phyloP scores from a whole-genome alignment of 2,797 vertebrate species.

The Spheniscus humboldti region DNA sequence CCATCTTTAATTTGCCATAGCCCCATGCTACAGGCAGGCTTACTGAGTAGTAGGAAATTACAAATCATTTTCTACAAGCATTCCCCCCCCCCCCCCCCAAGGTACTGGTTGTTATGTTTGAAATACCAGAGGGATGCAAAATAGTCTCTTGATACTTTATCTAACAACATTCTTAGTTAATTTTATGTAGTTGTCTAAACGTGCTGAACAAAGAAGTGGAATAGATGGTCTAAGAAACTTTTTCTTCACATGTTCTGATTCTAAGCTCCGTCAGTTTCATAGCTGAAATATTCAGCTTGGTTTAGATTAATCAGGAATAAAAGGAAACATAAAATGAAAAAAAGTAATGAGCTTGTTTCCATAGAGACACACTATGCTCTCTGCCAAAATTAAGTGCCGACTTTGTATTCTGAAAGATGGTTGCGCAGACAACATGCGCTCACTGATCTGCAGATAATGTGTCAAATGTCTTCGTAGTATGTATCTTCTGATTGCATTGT shows the following conservation, averaged over 20 bases:
- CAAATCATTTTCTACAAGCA: not conserved
- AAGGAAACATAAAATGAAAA: not conserved
- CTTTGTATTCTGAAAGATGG: conserved; percentile 3
- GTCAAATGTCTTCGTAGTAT: not conserved
- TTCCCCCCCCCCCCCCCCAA: accelerated
- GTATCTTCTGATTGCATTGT: not conserved
- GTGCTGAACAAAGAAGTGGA: not conserved
- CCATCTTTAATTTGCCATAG: not conserved
- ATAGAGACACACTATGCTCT: not conserved
- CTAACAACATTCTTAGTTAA: not conserved
- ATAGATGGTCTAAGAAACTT: not conserved
- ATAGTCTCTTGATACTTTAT: not conserved
- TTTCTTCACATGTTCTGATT: not conserved
- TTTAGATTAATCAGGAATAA: conserved; percentile 5
- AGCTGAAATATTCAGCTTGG: not conserved
- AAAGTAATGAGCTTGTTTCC: not conserved
- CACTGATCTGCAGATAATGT: conserved; percentile 17
- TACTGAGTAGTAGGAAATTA: not conserved
- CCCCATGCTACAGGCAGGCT: not conserved
- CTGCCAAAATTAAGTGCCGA: conserved; percentile 36
- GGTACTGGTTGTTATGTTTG: not conserved
- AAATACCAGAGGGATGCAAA: not conserved
- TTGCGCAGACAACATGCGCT: not conserved
- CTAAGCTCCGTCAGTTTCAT: not conserved
- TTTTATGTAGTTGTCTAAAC: not conserved